These are phyloP conservation scores for Papilio elwesi DNA, from an alignment of 2,888 invertebrate genomes.

Conservation along the genomic window DNA sequence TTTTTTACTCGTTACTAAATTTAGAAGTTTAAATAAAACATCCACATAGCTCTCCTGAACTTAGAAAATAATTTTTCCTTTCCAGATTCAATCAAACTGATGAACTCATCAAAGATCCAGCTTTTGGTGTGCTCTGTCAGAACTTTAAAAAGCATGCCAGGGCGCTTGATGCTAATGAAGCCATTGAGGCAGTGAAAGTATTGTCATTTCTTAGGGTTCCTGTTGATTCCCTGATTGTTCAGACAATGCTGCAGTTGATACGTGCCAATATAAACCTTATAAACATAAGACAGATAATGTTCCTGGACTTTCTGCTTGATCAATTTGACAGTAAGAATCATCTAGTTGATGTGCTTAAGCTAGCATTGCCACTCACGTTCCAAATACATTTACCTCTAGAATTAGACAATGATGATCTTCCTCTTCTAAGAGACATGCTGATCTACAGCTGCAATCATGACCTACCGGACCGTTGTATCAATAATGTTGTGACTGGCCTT, in stretches of 20 bases:
- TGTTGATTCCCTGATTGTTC: conserved; percentile 83
- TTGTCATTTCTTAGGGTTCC: conserved; percentile 84
- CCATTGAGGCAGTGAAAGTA: conserved; percentile 84
- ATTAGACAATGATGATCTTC: conserved; percentile 81
- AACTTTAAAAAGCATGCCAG: conserved; percentile 82
- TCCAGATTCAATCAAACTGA: conserved; percentile 62
- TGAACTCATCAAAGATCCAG: conserved; percentile 78
- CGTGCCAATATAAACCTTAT: conserved; percentile 85
- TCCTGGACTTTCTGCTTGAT: conserved; percentile 84
- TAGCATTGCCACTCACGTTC: conserved; percentile 87
- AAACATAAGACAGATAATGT: conserved; percentile 85
- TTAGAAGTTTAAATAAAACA: too few relatives aligned
- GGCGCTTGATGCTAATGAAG: conserved; percentile 78
- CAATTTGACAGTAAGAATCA: conserved; percentile 79
- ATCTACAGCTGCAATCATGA: conserved; percentile 78
- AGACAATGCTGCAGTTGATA: conserved; percentile 86
- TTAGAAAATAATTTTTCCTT: conserved; percentile 33
- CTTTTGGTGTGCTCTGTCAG: conserved; percentile 84
- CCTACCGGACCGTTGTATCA: conserved; percentile 78
- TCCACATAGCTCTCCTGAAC: not conserved
- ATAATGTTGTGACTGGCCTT: conserved; percentile 80
- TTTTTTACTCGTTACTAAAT: too few relatives aligned
- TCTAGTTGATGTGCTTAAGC: conserved; percentile 85
- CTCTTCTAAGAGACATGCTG: conserved; percentile 80
- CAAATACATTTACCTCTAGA: conserved; percentile 85